Base-by-base conservation (phyloP, 2,888 invertebrate genomes). In the Antheraea assamensis region DNA sequence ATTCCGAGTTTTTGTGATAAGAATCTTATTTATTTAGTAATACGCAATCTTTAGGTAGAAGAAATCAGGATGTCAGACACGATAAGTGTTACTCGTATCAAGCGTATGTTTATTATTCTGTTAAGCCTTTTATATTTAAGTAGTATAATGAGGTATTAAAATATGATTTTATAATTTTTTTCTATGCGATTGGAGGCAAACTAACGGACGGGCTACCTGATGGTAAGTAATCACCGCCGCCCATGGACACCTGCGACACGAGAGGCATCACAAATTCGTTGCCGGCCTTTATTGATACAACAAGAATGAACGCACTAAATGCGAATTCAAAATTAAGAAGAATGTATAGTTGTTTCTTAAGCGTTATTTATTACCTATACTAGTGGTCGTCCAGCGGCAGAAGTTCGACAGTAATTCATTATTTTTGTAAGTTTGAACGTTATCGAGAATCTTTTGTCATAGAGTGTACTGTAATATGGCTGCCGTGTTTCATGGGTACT, bases 11-110 rank as follows among this genome's bases (percentile, higher is more conserved):
- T 80, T 79, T 77, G 75, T 84, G 92, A 92, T 92, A 93, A 91
- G 83, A 82, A 84, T 84, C 80, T 82, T 92, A 90, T 92, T 92
- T 90, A 89, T 87, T 87, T 75, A 83, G 82, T 82, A 80, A 85
- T 80, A 89, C 87, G 85, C 13, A 13, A 42, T 42, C 42, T 42
- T 13, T 86, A 81, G 81, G 84, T 87, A 87, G 13, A 35, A 90
- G 89, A 90, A 90, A 90, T 90, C 88, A 90, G 92, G 90, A 92
- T 91, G 90, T 88, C 85, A 81, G 21, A 15, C 24, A 58, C 80
- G 91, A 91, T 90, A 92, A 87, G 70, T 75, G 77, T 73, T 77
- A 76, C 76, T 78, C 79, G 85, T 87, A 85, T 87, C 87, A 83
- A 77, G 81, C 78, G 78, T 81, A 74, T 71, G 47, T 55, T 70